Conservation (phyloP, 2,888 invertebrate species). For the Sicus ferrugineus region DNA sequence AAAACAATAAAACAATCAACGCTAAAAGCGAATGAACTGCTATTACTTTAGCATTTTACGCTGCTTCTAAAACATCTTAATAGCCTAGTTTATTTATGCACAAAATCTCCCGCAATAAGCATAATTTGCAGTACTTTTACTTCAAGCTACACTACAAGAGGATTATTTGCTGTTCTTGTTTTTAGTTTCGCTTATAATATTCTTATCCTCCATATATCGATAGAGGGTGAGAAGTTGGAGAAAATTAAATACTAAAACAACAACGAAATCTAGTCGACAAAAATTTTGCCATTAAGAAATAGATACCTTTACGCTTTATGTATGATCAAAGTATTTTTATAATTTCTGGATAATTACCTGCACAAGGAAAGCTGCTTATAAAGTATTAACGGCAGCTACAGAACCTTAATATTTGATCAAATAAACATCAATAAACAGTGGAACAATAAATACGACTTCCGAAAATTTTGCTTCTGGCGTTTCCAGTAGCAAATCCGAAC, state of each 20-base stretch:
- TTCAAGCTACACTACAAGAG: not conserved
- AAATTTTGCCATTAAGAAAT: slow-evolving; percentile 18
- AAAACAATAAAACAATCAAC: slow-evolving; percentile 21
- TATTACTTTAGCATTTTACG: slow-evolving; percentile 26
- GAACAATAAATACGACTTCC: slow-evolving; percentile 5
- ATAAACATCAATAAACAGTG: not conserved
- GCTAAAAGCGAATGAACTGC: slow-evolving; percentile 6
- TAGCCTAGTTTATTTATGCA: slow-evolving; percentile 10
- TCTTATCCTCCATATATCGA: not conserved
- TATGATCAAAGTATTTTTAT: not conserved
- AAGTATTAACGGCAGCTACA: not conserved
- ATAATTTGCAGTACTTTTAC: not conserved
- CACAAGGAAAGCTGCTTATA: not conserved
- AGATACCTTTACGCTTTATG: not conserved
- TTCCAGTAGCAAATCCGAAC: slow-evolving; percentile 21
- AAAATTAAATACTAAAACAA: not conserved
- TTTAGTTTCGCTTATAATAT: slow-evolving; percentile 22
- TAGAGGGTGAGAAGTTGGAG: not conserved
- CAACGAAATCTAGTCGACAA: slow-evolving; percentile 30
- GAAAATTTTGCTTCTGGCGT: not conserved
- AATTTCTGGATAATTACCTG: not conserved
- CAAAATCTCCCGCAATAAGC: not conserved
- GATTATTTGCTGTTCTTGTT: slow-evolving; percentile 13
- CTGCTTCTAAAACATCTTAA: slow-evolving; percentile 7
- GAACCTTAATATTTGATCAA: slow-evolving; percentile 11